Evolutionary conservation across 2,888 invertebrate species (phyloP), one percentile per base, ranked within the genome.

Genomic region (Suillia variegata): DNA sequence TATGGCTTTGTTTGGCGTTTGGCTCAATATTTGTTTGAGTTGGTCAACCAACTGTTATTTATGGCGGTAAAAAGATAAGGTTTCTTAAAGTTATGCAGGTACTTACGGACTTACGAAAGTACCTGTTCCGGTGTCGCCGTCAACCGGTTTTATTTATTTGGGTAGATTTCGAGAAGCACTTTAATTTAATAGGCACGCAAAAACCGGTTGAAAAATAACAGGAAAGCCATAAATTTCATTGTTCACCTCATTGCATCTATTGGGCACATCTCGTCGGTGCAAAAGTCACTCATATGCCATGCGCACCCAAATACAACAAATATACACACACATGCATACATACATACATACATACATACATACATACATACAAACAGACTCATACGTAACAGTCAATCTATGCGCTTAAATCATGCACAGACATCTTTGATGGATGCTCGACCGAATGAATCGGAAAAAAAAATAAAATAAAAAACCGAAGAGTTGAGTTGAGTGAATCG

Each of bases 401-500:
- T n/a, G 34, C 52, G 34, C 18, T 52, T 33, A 33, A 52, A 52
- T 52, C 52, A 34, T 10, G 15, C 24, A 31, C 38, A 38, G 20
- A 38, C 18, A 33, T 34, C n/a, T n/a, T 52, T 52, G 52, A 38
- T 38, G 38, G 38, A 38, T 38, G 4, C 38, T n/a, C 38, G 38
- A 38, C 38, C 38, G 38, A 8, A 38, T n/a, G 38, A 38, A 38
- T 38, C 38, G 2, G 3, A 2, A 26, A 26, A 13, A 26, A 51
- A 38, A 18, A 38, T 33, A 52, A 34, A 54, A 38, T 33, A 52
- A 34, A 54, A 53, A 53, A 51, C n/a, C n/a, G n/a, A n/a, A n/a
- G n/a, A n/a, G n/a, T n/a, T n/a, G n/a, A n/a, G n/a, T n/a, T n/a
- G n/a, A n/a, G n/a, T n/a, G n/a, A n/a, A n/a, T n/a, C n/a, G n/a